These are phyloP conservation scores for Alloplasta piceator DNA, from an alignment of 2,888 invertebrate species.

Conservation along the genomic window DNA sequence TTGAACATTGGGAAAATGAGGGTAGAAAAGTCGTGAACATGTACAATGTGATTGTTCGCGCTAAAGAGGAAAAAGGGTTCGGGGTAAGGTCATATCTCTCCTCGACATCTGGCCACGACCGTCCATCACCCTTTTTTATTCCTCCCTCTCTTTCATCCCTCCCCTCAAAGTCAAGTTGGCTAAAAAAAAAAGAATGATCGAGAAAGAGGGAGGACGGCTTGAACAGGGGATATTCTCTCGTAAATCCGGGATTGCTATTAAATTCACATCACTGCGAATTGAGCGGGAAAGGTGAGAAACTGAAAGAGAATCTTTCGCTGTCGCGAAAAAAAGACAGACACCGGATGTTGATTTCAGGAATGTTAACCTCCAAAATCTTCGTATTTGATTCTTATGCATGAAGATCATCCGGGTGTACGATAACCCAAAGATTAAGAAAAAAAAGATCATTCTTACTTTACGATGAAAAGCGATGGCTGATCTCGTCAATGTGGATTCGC, in stretches of 20 bases:
- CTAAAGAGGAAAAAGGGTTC: conserved; percentile 25
- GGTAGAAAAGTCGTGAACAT: not conserved
- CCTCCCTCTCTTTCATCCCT: conserved; percentile 9
- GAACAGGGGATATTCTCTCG: conserved; percentile 55
- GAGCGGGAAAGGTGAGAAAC: conserved; percentile 39
- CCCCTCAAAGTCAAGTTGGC: conserved; percentile 13
- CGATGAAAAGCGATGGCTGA: no score
- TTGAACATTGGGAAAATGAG: no score
- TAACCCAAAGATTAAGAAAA: no score
- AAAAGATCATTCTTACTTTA: no score
- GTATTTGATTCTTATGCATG: no score
- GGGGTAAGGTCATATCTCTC: conserved; percentile 41
- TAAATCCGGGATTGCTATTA: conserved; percentile 58
- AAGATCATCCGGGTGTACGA: no score
- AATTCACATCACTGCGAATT: conserved; percentile 50
- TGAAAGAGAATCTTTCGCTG: conserved; percentile 35
- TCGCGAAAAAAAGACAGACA: not conserved
- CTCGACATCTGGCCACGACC: conserved; percentile 49
- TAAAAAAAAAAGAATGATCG: conserved; percentile 42
- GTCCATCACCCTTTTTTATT: conserved; percentile 3
- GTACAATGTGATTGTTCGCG: not conserved
- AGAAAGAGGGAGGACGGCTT: conserved; percentile 31
- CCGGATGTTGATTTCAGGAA: conserved; percentile 34
- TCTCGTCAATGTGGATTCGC: no score
- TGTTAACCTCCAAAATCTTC: not conserved